phyloP scores from a whole-genome alignment of 2,888 invertebrate genomes.

The Chrysotoxum bicinctum region DNA sequence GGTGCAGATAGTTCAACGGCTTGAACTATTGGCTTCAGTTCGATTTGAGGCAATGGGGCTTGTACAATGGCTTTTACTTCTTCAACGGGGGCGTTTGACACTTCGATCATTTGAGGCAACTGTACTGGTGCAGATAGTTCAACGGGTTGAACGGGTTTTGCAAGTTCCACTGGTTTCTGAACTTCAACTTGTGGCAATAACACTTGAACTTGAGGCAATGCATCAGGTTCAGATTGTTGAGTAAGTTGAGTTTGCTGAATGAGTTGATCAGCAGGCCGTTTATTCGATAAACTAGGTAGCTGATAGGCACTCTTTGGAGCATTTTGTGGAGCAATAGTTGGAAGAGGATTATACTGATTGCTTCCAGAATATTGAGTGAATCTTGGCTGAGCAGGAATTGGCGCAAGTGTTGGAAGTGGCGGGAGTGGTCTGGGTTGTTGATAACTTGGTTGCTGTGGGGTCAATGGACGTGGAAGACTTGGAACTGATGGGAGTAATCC shows the following conservation, averaged over 20 bases:
- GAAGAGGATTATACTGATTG: constrained; percentile 36
- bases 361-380: constrained; percentile 37
- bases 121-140: neutral
- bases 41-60: neutral
- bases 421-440: neutral
- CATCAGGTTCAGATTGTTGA: constrained; percentile 1
- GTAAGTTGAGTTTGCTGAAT: constrained; percentile 25
- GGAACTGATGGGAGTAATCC: neutral
- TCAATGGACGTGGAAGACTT: neutral
- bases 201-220: constrained; percentile 23
- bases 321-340: constrained; percentile 32
- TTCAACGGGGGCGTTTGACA: neutral
- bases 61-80: neutral
- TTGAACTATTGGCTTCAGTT: neutral
- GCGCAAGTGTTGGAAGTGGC: constrained; percentile 1
- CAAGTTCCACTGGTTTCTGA: neutral
- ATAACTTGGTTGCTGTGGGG: neutral
- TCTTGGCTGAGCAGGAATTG: constrained; percentile 25
- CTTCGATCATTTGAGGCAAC: neutral
- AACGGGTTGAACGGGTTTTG: neutral
- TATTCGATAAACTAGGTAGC: neutral
- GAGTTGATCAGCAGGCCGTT: constrained; percentile 18
- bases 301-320: neutral
- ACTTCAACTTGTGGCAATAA: neutral
- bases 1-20: neutral